Base-by-base conservation (phyloP, 2,888 invertebrate species). In the Lithophane socia region DNA sequence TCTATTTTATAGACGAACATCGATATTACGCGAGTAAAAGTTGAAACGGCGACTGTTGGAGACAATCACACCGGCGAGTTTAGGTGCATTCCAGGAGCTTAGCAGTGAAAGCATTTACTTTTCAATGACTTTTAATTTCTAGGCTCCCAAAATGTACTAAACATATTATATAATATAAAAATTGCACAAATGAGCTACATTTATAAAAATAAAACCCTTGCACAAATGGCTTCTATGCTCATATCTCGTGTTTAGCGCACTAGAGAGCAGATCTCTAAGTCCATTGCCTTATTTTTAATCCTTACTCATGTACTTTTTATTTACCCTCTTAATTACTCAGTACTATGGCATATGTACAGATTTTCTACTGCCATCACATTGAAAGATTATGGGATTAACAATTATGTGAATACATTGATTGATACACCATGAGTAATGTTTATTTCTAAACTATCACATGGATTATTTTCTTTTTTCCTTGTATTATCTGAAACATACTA, bases 321-420 rank as follows among this genome's bases (percentile, higher is more conserved):
- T 79, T 85, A 79, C 73, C 74, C 80, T 79, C 84, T 87, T 85
- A 88, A 83, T 77, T 88, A 87, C 74, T 88, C 87, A 87, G 83
- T 88, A 88, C 84, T 86, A 89, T 88, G 90, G 89, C 87, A 84
- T 88, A 88, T 91, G 80, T 91, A 91, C 89, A 90, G 83, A 77
- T 84, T 87, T 82, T 84, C 79, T 83, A 83, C 79, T 88, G 84
- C 83, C 80, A 86, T 81, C 83, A 84, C 74, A 82, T 87, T 82
- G 78, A 85, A 86, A 73, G 58, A 52, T 78, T 71, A 84, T 67
- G 60, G 74, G 76, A 74, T 82, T 71, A 75, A 79, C 24, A 60
- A 78, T 78, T 80, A 79, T 80, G 76, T 72, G 73, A 81, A 82
- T 86, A 83, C 71, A 52, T 52, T 52, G 37, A 78, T 80, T 71